Evolutionary conservation across 2,888 invertebrate genomes (phyloP), one percentile per base, ranked within the genome.

Genomic region (Ashinkailepas kermadecensis): DNA sequence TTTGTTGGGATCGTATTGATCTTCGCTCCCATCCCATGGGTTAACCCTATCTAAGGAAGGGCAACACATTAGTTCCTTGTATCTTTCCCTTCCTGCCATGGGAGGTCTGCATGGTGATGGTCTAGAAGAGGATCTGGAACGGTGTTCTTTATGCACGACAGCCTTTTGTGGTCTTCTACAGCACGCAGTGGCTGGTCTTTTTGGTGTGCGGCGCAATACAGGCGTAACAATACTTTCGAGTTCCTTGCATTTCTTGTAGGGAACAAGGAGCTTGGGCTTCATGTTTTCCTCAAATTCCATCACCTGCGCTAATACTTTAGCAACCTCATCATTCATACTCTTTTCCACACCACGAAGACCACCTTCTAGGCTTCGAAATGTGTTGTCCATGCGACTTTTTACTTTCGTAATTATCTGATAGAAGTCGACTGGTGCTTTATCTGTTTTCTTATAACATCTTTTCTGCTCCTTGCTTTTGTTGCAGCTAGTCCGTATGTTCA

Each of bases 221-320:
- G 74, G 74, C 10, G 54, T 39, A 9, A 74, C 11, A 21, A 56
- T 1, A 21, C 56, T 54, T 21, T 74, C 74, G 18, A 74, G 11
- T 56, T 74, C 74, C 21, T 74, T 74, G 56, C 74, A 74, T 74
- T 54, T 74, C 18, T 56, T 74, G 21, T 74, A 74, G 13, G 74
- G 74, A 9, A 9, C 18, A 39, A 74, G 74, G 13, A 74, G 74
- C 18, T 56, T 74, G 1, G 74, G 74, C n/a, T 74, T 74, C 74
- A 74, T 74, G 3, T 18, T 9, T 11, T 74, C 56, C 10, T 74
- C 74, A 18, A 74, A 74, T 21, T 74, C 74, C 15, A 74, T 54
- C 18, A 74, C 74, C 11, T 74, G 54, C 18, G 74, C 74, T 39
- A 74, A n/a, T 18, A 74, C 56, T 8, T 74, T 56, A 10, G 74